Conservation (phyloP, 2,888 invertebrate species). For the Clunio marinus region DNA sequence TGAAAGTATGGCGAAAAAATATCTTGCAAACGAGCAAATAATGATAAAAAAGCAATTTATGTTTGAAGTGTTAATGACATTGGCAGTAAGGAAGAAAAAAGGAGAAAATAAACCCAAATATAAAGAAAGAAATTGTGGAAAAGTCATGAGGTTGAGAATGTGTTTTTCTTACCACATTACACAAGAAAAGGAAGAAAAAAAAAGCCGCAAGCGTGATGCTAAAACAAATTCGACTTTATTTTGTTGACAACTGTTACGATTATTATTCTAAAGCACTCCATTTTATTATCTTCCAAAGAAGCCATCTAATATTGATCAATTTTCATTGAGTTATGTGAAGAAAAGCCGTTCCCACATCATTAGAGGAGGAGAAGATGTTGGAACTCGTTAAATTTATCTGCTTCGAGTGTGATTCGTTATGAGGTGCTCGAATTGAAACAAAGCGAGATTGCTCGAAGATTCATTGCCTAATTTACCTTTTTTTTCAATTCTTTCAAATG, state of each 20-base stretch:
- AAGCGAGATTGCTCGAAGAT: neutral
- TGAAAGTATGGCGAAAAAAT: neutral
- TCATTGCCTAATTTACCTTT: conserved; percentile 37
- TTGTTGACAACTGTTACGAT: neutral
- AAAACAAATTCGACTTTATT: neutral
- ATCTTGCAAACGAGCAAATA: neutral
- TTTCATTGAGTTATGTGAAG: conserved; percentile 31
- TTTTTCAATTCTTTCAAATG: conserved; percentile 25
- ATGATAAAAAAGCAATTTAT: neutral
- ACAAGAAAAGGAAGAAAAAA: neutral
- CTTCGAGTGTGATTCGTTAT: conserved; percentile 22
- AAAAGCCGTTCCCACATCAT: conserved; percentile 35
- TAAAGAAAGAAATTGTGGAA: too few species aligned
- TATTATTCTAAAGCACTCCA: neutral
- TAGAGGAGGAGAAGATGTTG: neutral
- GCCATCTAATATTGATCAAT: conserved; percentile 27
- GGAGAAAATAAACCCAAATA: neutral
- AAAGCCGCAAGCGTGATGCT: neutral
- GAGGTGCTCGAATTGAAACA: neutral
- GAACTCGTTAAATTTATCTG: conserved; percentile 30
- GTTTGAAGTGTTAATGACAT: conserved; percentile 16
- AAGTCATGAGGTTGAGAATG: too few species aligned
- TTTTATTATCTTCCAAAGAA: conserved; percentile 10
- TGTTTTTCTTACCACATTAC: too few species aligned
- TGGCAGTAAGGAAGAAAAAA: neutral